Conservation (phyloP, 1,140 invertebrate genomes). For the Ephestia elutella region DNA sequence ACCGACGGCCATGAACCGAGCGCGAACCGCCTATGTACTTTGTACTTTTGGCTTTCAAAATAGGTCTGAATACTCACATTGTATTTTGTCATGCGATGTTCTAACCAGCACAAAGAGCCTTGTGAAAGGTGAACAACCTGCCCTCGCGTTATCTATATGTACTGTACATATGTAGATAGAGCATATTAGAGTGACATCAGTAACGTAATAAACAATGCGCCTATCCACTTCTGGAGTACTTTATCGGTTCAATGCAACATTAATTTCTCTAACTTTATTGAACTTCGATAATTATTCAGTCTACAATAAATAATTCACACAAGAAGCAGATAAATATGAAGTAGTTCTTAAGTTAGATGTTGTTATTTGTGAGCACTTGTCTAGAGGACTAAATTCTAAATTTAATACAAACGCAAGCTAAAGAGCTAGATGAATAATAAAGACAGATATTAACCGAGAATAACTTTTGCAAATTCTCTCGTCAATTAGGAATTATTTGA, state of each 20-base stretch:
- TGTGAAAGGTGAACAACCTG: slow-evolving; percentile 45
- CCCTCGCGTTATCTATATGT: slow-evolving; percentile 41
- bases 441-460: slow-evolving; percentile 1
- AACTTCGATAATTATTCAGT: background rate
- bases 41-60: slow-evolving; percentile 52
- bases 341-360: background rate
- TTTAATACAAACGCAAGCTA: background rate
- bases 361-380: background rate
- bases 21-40: slow-evolving; percentile 27
- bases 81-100: slow-evolving; percentile 48
- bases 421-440: background rate
- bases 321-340: background rate
- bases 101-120: slow-evolving; percentile 29
- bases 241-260: slow-evolving; percentile 20
- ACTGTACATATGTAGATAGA: slow-evolving; percentile 36
- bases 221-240: slow-evolving; percentile 27
- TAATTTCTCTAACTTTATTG: background rate
- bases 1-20: slow-evolving; percentile 36
- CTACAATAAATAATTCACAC: too few relatives aligned
- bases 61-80: slow-evolving; percentile 41
- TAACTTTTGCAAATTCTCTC: slow-evolving; percentile 3
- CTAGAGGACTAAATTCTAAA: background rate
- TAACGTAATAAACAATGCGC: slow-evolving; percentile 28
- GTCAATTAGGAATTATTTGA: slow-evolving; percentile 22
- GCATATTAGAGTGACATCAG: slow-evolving; percentile 59